These are phyloP conservation scores for Eulacestoma nigropectus DNA, from an alignment of 2,113 vertebrate species.

Conservation along the genomic window DNA sequence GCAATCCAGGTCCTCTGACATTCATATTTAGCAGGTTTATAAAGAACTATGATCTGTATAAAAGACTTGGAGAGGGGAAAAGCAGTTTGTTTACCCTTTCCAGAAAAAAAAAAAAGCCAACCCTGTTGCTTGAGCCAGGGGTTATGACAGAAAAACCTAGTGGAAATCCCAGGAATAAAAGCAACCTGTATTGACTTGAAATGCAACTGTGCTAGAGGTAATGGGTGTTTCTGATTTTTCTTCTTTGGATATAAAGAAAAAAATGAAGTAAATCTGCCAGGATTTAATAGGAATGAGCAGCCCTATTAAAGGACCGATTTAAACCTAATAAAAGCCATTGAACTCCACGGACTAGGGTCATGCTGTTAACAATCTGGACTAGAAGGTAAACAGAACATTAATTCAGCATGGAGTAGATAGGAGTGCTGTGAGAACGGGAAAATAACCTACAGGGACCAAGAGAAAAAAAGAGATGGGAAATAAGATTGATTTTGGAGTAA, in stretches of 20 bases:
- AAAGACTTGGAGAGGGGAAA: neutral
- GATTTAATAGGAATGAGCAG: neutral
- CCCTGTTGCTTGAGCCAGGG: neutral
- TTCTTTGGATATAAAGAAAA: neutral
- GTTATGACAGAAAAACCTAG: neutral
- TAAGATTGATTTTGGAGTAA: neutral
- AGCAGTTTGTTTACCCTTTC: neutral
- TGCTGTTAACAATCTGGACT: neutral
- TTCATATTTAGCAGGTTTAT: neutral
- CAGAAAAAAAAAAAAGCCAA: neutral
- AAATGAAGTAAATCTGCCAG: neutral
- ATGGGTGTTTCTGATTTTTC: neutral
- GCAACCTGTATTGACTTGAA: neutral
- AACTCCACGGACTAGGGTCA: neutral
- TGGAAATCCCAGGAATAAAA: constrained; percentile 53
- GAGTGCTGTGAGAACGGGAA: neutral
- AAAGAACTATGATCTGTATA: neutral
- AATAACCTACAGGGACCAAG: neutral
- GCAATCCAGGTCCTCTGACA: neutral
- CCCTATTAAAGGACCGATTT: neutral
- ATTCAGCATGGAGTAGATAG: neutral
- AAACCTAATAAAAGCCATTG: neutral
- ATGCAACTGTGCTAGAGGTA: neutral
- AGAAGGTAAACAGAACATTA: neutral
- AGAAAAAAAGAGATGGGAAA: neutral